phyloP scores from a whole-genome alignment of 2,888 invertebrate genomes.

The Diaperis boleti region DNA sequence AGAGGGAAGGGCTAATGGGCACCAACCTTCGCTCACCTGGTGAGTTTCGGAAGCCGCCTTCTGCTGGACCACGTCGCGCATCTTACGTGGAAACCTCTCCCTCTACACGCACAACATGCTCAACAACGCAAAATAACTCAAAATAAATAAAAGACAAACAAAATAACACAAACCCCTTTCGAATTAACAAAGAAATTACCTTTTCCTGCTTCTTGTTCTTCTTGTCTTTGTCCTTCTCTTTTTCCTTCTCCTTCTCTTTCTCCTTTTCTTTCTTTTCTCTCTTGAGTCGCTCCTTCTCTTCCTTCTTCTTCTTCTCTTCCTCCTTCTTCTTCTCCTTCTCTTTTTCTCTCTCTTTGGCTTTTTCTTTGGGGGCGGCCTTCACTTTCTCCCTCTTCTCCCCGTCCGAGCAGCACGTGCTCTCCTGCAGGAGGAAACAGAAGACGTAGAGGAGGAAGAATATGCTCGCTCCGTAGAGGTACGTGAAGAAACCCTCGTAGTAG shows the following conservation, averaged over 20 bases:
- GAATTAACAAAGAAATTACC: slow-evolving; percentile 61
- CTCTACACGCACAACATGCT: slow-evolving; percentile 69
- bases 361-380: slow-evolving; percentile 60
- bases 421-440: slow-evolving; percentile 94
- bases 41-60: slow-evolving; percentile 59
- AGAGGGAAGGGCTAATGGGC: slow-evolving; percentile 39
- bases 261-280: slow-evolving; percentile 70
- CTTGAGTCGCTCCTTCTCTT: slow-evolving; percentile 68
- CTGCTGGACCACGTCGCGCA: slow-evolving; percentile 78
- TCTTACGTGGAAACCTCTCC: slow-evolving; percentile 86
- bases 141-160: slow-evolving; percentile 64
- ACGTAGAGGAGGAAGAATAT: slow-evolving; percentile 94
- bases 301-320: slow-evolving; percentile 73
- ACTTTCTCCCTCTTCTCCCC: slow-evolving; percentile 71
- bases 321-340: slow-evolving; percentile 70
- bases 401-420: slow-evolving; percentile 86
- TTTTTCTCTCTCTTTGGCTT: slow-evolving; percentile 64
- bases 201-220: slow-evolving; percentile 66
- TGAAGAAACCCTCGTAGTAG: slow-evolving; percentile 96
- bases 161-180: slow-evolving; percentile 65
- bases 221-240: slow-evolving; percentile 56
- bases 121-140: slow-evolving; percentile 59
- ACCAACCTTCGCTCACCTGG: slow-evolving; percentile 58
- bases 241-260: slow-evolving; percentile 66
- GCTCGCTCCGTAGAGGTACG: slow-evolving; percentile 92